phyloP scores from a whole-genome alignment of 1,140 invertebrate genomes.

The Paralvinella palmiformis region DNA sequence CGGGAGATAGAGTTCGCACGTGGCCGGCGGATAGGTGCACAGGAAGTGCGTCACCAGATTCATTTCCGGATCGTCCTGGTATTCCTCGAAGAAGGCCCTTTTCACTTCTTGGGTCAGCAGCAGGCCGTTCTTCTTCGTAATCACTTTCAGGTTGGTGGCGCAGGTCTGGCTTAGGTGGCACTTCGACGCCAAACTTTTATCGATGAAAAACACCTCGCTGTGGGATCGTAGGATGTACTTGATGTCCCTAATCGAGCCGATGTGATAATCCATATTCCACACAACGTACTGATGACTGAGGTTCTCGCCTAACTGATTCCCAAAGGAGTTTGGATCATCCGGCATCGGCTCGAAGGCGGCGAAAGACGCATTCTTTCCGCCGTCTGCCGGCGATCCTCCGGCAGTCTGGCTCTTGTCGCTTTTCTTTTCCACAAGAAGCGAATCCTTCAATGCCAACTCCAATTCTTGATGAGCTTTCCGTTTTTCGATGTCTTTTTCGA shows the following conservation, averaged over 20 bases:
- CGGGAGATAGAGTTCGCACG: conserved; percentile 17
- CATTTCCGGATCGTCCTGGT: conserved; percentile 10
- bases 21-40: conserved; percentile 9
- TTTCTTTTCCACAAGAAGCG: too few species aligned
- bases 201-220: background rate
- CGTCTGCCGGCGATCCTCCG: too few species aligned
- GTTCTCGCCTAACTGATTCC: too few species aligned
- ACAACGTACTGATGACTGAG: too few species aligned
- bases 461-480: too few species aligned
- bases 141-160: background rate
- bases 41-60: conserved; percentile 7
- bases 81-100: conserved; percentile 6
- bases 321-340: too few species aligned
- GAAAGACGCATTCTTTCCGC: too few species aligned
- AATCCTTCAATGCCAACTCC: too few species aligned
- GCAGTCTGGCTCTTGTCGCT: too few species aligned
- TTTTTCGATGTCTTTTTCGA: too few species aligned
- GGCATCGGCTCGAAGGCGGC: too few species aligned
- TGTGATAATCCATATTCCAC: background rate
- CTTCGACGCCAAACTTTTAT: background rate
- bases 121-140: background rate
- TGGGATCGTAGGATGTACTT: background rate
- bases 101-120: background rate
- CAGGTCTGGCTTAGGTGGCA: background rate
- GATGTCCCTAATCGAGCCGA: background rate